Conservation (phyloP, 2,113 vertebrate species). For the Nyctibius bracteatus region DNA sequence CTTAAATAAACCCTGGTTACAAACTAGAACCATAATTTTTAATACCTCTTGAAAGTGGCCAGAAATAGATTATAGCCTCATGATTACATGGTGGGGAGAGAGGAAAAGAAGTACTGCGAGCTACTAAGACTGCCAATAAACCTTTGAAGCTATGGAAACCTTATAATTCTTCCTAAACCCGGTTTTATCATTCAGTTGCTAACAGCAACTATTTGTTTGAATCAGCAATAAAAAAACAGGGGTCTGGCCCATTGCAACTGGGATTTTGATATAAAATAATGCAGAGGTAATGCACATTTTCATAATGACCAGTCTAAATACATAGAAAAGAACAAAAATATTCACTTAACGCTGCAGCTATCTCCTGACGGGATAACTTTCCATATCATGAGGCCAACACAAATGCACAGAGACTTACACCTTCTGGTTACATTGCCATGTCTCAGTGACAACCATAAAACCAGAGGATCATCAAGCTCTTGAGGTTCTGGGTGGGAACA, state of each 20-base stretch:
- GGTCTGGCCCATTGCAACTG: background rate
- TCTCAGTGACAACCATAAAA: background rate
- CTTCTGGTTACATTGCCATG: rapidly evolving
- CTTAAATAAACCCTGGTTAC: background rate
- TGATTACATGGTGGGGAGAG: background rate
- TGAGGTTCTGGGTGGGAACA: background rate
- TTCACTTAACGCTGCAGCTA: background rate
- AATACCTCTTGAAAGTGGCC: background rate
- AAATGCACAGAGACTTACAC: background rate
- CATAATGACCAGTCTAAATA: background rate
- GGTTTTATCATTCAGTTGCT: background rate
- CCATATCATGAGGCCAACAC: background rate
- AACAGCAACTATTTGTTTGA: background rate
- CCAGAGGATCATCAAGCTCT: background rate
- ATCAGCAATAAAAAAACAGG: background rate
- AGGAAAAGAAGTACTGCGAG: background rate
- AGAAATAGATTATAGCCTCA: background rate
- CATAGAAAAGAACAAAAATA: background rate
- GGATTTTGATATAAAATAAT: background rate
- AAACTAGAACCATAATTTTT: background rate
- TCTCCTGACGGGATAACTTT: background rate
- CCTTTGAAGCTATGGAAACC: background rate
- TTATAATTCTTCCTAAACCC: background rate
- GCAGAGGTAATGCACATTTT: background rate
- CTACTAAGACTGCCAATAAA: background rate